Percentiles rank a stretch among this genome's conserved stretches.
These are phyloP conservation scores for Gila robusta DNA, from an alignment of 2,797 vertebrate genomes.

Conservation along the genomic window DNA sequence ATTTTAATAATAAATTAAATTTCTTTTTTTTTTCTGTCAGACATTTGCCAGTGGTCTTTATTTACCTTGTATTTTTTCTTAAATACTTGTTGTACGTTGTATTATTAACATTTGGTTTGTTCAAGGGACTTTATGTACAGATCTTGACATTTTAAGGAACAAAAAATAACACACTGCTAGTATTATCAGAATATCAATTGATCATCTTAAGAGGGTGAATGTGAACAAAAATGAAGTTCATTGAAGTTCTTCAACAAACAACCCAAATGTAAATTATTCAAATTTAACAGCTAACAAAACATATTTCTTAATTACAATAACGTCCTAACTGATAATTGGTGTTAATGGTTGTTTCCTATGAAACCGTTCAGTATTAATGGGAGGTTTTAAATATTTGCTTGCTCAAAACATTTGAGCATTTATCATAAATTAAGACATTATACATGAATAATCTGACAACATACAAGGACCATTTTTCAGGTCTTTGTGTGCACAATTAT, in stretches of 20 bases:
- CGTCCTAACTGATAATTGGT: not conserved
- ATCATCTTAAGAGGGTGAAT: not conserved
- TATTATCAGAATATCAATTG: not conserved
- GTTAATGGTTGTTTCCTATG: not conserved
- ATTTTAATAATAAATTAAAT: constrained; percentile 87
- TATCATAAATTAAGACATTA: not conserved
- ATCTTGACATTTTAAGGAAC: not conserved
- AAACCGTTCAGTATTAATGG: no score
- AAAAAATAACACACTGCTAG: not conserved
- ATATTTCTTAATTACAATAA: not conserved
- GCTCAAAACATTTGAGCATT: not conserved
- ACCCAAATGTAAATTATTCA: not conserved
- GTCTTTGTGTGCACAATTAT: not conserved
- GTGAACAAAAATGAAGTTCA: no score
- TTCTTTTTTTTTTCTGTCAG: constrained; percentile 42
- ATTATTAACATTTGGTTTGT: not conserved
- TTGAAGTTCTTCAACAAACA: not conserved
- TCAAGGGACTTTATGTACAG: not conserved
- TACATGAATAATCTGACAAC: not conserved
- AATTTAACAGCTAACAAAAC: not conserved
- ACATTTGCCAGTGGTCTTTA: not conserved
- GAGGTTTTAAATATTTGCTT: not conserved
- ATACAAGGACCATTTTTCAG: not conserved
- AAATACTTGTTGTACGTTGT: not conserved
- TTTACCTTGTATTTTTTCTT: not conserved